phyloP scores from a whole-genome alignment of 2,113 vertebrate species.

The Camelus dromedarius region DNA sequence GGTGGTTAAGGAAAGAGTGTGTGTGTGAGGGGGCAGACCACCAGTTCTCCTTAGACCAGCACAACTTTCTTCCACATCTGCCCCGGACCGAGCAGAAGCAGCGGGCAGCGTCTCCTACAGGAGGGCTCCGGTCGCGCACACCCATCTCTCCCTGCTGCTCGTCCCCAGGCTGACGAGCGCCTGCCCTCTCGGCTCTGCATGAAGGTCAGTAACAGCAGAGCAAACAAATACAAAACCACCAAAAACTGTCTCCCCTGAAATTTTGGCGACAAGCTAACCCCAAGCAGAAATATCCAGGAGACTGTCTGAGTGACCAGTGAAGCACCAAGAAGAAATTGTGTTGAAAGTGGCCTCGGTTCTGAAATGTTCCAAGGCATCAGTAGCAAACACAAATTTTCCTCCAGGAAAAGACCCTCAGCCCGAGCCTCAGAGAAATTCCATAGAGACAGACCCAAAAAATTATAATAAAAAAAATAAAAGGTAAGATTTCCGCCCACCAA shows the following conservation, averaged over 20 bases:
- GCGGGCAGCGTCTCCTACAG: rapidly evolving
- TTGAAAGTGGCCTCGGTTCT: not conserved
- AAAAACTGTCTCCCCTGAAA: not conserved
- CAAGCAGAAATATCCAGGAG: not conserved
- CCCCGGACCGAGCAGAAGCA: not conserved
- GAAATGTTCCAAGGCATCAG: not conserved
- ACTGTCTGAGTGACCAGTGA: not conserved
- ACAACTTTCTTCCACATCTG: not conserved
- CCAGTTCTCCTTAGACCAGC: not conserved
- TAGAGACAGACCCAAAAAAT: not conserved
- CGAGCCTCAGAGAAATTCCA: not conserved
- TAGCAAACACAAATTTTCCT: not conserved
- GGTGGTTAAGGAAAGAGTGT: not conserved
- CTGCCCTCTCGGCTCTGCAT: not conserved
- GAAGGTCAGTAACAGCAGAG: not conserved
- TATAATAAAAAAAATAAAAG: not conserved
- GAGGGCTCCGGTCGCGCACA: rapidly evolving
- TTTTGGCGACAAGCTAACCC: not conserved
- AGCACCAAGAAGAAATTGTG: not conserved
- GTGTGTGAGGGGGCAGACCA: not conserved
- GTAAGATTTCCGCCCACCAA: not conserved
- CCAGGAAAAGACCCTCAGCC: not conserved
- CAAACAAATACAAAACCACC: not conserved
- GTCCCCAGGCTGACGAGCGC: not conserved
- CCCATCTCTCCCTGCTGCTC: rapidly evolving